These are phyloP conservation scores for Drosophila gunungcola DNA, from an alignment of 1,140 invertebrate genomes.

Conservation along the genomic window DNA sequence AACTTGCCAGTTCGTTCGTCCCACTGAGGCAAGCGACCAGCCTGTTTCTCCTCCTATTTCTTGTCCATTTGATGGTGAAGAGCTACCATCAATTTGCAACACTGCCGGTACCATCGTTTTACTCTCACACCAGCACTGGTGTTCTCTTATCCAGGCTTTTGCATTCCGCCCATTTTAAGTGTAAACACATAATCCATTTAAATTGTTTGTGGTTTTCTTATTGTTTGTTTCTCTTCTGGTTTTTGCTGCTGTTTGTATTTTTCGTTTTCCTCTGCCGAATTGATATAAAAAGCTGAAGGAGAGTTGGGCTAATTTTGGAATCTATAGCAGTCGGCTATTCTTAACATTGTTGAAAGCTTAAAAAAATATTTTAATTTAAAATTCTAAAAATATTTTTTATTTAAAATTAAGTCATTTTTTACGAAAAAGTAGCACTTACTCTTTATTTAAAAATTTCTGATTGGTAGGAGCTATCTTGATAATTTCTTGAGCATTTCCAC, in stretches of 20 bases:
- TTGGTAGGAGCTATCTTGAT: too few relatives aligned
- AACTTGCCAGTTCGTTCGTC: constrained; percentile 63
- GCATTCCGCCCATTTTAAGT: constrained; percentile 57
- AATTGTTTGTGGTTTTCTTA: constrained; percentile 78
- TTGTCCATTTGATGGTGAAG: constrained; percentile 39
- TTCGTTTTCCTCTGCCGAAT: constrained; percentile 32
- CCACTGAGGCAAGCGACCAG: constrained; percentile 40
- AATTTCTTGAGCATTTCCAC: too few relatives aligned
- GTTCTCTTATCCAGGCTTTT: constrained; percentile 9
- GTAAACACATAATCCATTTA: constrained; percentile 81
- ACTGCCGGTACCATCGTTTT: constrained; percentile 14
- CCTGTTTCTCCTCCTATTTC: constrained; percentile 40
- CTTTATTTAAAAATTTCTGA: too few relatives aligned
- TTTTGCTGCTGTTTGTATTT: constrained; percentile 58
- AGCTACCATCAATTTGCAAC: constrained; percentile 38
- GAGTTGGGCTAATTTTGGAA: neutral
- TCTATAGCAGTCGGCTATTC: too few relatives aligned
- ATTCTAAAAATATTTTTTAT: too few relatives aligned
- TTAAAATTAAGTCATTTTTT: too few relatives aligned
- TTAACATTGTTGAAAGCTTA: too few relatives aligned
- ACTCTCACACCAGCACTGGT: constrained; percentile 10
- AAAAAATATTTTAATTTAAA: too few relatives aligned
- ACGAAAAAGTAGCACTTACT: too few relatives aligned
- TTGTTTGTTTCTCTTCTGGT: constrained; percentile 68
- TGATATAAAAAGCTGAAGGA: constrained; percentile 9